Evolutionary conservation across 2,888 invertebrate genomes (phyloP).

Genomic region (Cerceris rybyensis): DNA sequence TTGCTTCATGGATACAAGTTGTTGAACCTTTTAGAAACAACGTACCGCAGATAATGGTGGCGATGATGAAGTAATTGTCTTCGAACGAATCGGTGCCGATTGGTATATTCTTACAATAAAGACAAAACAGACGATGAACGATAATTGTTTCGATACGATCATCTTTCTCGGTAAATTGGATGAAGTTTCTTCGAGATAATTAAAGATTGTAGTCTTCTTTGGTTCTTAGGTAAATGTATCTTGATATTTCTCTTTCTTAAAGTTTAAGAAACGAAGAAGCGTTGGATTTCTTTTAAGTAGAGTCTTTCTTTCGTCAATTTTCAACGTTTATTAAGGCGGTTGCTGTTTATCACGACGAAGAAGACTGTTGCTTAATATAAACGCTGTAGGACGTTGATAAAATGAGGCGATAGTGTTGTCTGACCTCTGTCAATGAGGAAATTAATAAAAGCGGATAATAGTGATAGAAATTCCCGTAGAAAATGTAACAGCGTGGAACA

Average conservation of each 20-base stretch:
- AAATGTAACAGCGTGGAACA: not conserved
- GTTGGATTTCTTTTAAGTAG: not conserved
- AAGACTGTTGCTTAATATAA: not conserved
- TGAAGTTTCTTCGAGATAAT: not conserved
- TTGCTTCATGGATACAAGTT: not conserved
- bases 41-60: conserved; percentile 27
- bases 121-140: conserved; percentile 10
- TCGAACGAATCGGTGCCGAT: conserved; percentile 14
- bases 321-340: not conserved
- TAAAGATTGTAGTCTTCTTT: no score
- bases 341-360: conserved; percentile 6
- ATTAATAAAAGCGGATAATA: not conserved
- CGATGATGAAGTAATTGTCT: not conserved
- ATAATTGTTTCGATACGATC: not conserved
- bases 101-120: conserved; percentile 10
- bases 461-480: not conserved
- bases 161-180: not conserved
- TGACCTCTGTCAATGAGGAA: conserved; percentile 27
- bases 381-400: conserved; percentile 30
- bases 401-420: conserved; percentile 9
- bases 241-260: no score
- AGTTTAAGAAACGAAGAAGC: no score
- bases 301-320: not conserved
- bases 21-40: not conserved
- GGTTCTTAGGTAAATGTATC: no score